Percentiles rank a stretch among this genome's conserved stretches.
Evolutionary conservation across 2,888 invertebrate species (phyloP).

Genomic region (Drosophila greeni): DNA sequence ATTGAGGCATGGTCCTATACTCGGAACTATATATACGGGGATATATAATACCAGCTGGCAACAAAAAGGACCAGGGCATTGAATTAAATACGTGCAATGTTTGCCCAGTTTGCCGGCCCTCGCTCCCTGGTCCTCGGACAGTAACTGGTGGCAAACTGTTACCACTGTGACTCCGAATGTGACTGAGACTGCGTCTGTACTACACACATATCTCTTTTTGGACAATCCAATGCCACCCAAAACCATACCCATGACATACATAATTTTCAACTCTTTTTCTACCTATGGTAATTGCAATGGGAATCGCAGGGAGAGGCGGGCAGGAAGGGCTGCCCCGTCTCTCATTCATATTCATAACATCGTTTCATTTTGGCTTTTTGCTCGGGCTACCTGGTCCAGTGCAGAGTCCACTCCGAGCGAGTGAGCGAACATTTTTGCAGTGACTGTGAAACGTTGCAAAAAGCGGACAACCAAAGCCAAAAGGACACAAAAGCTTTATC

Average conservation of each 20-base stretch:
- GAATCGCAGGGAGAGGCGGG: slow-evolving; percentile 9
- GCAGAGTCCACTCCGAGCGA: slow-evolving; percentile 16
- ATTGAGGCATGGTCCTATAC: slow-evolving; percentile 52
- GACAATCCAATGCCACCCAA: slow-evolving; percentile 22
- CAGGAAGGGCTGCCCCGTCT: slow-evolving; percentile 14
- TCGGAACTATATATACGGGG: slow-evolving; percentile 2
- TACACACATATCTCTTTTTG: slow-evolving; percentile 21
- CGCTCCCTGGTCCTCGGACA: slow-evolving; percentile 11
- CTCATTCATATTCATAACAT: slow-evolving; percentile 72
- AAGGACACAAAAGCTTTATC: slow-evolving; percentile 61
- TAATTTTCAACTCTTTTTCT: slow-evolving; percentile 49
- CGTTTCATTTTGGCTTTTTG: slow-evolving; percentile 56
- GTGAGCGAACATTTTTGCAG: slow-evolving; percentile 30
- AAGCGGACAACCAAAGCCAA: slow-evolving; percentile 20
- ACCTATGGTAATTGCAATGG: slow-evolving; percentile 48
- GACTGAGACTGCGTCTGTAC: slow-evolving; percentile 25
- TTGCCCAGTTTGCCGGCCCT: slow-evolving; percentile 37
- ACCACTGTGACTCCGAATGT: slow-evolving; percentile 17
- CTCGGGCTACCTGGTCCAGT: slow-evolving; percentile 40
- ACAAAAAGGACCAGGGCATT: slow-evolving; percentile 32
- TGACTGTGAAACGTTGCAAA: slow-evolving; percentile 57
- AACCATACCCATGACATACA: slow-evolving; percentile 39
- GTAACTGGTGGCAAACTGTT: slow-evolving; percentile 18
- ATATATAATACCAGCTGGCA: slow-evolving; percentile 17
- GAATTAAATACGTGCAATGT: slow-evolving; percentile 57